A percentile compares a stretch with the other conserved stretches of the same genome.
These are phyloP conservation scores for Pseudococcus viburni DNA, from an alignment of 2,888 invertebrate species.

Conservation along the genomic window DNA sequence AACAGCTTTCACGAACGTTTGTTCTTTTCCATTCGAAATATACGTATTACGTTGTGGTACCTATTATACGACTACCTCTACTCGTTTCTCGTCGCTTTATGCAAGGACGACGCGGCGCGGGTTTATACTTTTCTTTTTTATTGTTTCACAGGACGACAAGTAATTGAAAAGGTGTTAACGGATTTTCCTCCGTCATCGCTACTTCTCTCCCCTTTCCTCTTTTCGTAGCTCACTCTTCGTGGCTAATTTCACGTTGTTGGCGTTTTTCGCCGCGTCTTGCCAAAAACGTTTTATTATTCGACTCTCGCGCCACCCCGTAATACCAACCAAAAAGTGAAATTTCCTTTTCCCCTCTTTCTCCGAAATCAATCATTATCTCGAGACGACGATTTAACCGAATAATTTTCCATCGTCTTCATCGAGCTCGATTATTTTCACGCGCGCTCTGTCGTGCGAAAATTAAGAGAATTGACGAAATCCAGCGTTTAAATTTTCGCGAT, in stretches of 20 bases:
- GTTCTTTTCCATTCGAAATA: conserved; percentile 30
- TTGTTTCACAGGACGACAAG: conserved; percentile 32
- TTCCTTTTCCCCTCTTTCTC: background rate
- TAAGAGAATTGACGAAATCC: background rate
- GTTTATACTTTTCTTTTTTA: background rate
- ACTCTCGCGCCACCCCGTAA: background rate
- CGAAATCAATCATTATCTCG: conserved; percentile 18
- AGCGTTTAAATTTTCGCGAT: background rate
- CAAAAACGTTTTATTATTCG: conserved; percentile 6
- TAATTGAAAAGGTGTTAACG: conserved; percentile 47
- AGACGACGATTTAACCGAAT: background rate
- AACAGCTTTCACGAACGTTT: conserved; percentile 21
- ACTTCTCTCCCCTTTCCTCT: background rate
- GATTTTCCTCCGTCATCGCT: background rate
- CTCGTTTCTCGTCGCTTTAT: too few species aligned
- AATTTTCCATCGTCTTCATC: background rate
- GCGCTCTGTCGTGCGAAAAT: background rate
- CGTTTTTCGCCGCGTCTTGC: conserved; percentile 21
- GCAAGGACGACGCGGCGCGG: background rate
- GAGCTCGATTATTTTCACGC: background rate
- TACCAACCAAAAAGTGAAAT: background rate
- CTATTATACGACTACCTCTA: background rate
- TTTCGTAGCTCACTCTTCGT: background rate
- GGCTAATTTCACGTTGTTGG: background rate
- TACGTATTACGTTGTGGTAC: background rate